Conservation (phyloP, 2,113 vertebrate genomes). For the Solenodon paradoxus region DNA sequence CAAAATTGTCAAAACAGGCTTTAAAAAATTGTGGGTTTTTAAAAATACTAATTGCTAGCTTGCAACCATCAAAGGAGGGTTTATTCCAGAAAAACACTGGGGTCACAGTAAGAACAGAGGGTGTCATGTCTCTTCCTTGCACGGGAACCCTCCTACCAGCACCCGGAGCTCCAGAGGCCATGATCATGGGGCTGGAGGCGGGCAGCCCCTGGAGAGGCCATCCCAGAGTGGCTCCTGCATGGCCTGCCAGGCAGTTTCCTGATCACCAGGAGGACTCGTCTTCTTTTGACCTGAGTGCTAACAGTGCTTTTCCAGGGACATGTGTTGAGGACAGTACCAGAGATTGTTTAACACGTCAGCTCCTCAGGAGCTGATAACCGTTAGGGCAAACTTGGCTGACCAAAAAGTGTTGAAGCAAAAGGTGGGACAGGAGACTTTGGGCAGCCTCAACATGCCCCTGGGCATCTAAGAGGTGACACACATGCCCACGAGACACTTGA, state of each 20-base stretch:
- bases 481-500: no score
- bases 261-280: no score
- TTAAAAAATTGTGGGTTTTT: neutral
- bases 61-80: neutral
- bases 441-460: accelerated
- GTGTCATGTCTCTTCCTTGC: no score
- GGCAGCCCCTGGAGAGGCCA: no score
- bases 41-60: neutral
- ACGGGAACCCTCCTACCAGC: no score
- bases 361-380: neutral
- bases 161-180: no score
- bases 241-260: neutral
- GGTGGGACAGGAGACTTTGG: neutral
- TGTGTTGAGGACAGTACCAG: neutral
- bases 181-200: no score
- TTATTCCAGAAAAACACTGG: neutral
- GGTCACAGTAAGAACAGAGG: neutral
- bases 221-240: no score
- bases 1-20: neutral
- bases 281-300: neutral
- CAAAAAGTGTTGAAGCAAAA: neutral
- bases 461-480: neutral
- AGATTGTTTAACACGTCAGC: neutral
- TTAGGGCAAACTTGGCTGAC: neutral
- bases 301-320: neutral